Percentiles rank a stretch among this genome's conserved stretches.
Evolutionary conservation across 2,797 vertebrate genomes (phyloP).

Genomic region (Dermochelys coriacea): DNA sequence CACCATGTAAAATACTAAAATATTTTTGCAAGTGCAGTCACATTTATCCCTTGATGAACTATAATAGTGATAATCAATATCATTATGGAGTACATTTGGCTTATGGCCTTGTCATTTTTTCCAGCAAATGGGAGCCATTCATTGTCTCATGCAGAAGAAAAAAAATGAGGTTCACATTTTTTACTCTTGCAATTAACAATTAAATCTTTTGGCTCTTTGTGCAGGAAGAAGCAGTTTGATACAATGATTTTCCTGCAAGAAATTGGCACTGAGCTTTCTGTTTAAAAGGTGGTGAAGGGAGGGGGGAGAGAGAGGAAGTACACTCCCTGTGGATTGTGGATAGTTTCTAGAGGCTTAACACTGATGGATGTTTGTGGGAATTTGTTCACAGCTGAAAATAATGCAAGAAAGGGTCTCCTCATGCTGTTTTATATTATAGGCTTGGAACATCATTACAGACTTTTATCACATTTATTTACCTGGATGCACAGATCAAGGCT

Average conservation of each 20-base stretch:
- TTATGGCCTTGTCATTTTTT: slow-evolving; percentile 30
- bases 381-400: neutral
- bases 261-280: neutral
- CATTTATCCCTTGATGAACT: slow-evolving; percentile 44
- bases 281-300: neutral
- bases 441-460: neutral
- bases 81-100: slow-evolving; percentile 47
- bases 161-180: slow-evolving; percentile 49
- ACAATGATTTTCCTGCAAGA: neutral
- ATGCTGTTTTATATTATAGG: neutral
- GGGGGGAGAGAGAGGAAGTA: fast-evolving
- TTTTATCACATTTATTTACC: neutral
- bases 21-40: slow-evolving; percentile 29
- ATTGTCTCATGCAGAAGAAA: slow-evolving; percentile 46
- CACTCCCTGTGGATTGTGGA: fast-evolving
- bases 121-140: slow-evolving; percentile 42
- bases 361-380: neutral
- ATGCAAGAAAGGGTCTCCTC: neutral
- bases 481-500: neutral
- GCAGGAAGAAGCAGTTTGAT: slow-evolving; percentile 14
- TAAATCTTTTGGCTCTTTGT: neutral
- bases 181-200: slow-evolving; percentile 17
- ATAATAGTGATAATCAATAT: slow-evolving; percentile 63
- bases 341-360: neutral
- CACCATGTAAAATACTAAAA: neutral